Evolutionary conservation across 1,140 invertebrate genomes (phyloP).

Genomic region (Drosophila rhopaloa): DNA sequence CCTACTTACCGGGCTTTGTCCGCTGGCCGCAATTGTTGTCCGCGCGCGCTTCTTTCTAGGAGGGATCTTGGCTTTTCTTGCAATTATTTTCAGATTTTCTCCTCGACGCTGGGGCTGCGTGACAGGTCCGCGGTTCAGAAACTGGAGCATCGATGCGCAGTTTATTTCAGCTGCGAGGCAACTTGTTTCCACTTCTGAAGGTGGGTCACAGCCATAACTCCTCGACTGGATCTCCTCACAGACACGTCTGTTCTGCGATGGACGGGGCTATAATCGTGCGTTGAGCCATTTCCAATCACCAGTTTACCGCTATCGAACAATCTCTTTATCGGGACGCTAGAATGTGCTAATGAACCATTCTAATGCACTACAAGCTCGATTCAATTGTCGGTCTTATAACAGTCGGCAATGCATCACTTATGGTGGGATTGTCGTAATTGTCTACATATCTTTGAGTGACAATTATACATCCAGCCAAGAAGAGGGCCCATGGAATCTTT

Average conservation of each 20-base stretch:
- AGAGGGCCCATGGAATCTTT: too few relatives aligned
- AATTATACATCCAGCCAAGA: slow-evolving; percentile 1
- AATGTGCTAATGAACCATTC: slow-evolving; percentile 73
- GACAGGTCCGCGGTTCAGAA: slow-evolving; percentile 76
- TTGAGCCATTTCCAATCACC: slow-evolving; percentile 70
- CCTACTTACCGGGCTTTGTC: slow-evolving; percentile 32
- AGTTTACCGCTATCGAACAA: slow-evolving; percentile 76
- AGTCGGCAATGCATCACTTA: slow-evolving; percentile 11
- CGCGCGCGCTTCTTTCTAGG: slow-evolving; percentile 57
- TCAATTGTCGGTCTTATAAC: slow-evolving; percentile 20
- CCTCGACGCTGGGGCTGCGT: slow-evolving; percentile 62
- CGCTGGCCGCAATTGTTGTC: slow-evolving; percentile 54
- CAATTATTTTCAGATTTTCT: slow-evolving; percentile 82
- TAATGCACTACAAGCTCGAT: slow-evolving; percentile 6
- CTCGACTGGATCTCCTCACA: slow-evolving; percentile 23
- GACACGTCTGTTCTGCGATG: slow-evolving; percentile 32
- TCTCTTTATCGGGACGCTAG: slow-evolving; percentile 60
- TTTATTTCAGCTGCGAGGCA: slow-evolving; percentile 45
- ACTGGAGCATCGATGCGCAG: slow-evolving; percentile 74
- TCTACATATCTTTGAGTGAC: neutral
- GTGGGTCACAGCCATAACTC: slow-evolving; percentile 80
- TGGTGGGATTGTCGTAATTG: neutral
- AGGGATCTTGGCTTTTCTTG: slow-evolving; percentile 75
- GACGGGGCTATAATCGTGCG: slow-evolving; percentile 38
- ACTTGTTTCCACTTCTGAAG: slow-evolving; percentile 70